phyloP scores from a whole-genome alignment of 1,140 invertebrate genomes.

The Cephus cinctus region DNA sequence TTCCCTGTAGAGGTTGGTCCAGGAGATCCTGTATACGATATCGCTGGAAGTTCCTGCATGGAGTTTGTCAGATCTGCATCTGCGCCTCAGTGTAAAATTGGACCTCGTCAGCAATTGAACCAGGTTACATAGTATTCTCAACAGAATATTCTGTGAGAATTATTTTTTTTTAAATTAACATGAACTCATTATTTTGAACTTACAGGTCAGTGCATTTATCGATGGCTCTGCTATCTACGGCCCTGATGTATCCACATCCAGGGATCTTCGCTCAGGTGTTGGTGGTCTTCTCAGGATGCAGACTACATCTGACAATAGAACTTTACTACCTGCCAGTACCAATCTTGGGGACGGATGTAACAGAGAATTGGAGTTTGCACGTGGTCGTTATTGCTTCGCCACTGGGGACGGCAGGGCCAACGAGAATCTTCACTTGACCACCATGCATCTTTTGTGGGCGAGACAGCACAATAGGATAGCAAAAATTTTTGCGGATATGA shows the following conservation, averaged over 20 bases:
- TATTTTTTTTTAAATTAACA: neutral
- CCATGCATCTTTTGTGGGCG: slow-evolving; percentile 78
- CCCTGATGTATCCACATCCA: slow-evolving; percentile 56
- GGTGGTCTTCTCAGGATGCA: slow-evolving; percentile 67
- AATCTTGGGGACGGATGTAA: slow-evolving; percentile 77
- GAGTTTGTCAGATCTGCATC: slow-evolving; percentile 83
- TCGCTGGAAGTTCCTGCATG: slow-evolving; percentile 72
- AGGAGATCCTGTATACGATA: slow-evolving; percentile 68
- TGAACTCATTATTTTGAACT: neutral
- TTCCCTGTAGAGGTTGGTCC: slow-evolving; percentile 70
- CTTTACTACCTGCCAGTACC: slow-evolving; percentile 69
- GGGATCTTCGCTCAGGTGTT: slow-evolving; percentile 57
- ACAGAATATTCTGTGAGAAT: neutral
- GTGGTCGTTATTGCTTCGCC: slow-evolving; percentile 77
- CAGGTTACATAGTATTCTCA: slow-evolving; percentile 60
- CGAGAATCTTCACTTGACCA: slow-evolving; percentile 79
- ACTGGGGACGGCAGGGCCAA: slow-evolving; percentile 77
- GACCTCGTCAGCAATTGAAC: slow-evolving; percentile 84
- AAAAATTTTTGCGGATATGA: slow-evolving; percentile 60
- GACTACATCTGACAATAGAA: slow-evolving; percentile 62
- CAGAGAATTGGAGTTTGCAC: slow-evolving; percentile 60
- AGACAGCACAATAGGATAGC: slow-evolving; percentile 85
- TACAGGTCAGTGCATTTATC: slow-evolving; percentile 73
- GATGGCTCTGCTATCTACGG: slow-evolving; percentile 90
- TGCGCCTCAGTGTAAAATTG: slow-evolving; percentile 81